These are phyloP conservation scores for Plectus sambesii DNA, from an alignment of 1,140 invertebrate species.

Conservation along the genomic window DNA sequence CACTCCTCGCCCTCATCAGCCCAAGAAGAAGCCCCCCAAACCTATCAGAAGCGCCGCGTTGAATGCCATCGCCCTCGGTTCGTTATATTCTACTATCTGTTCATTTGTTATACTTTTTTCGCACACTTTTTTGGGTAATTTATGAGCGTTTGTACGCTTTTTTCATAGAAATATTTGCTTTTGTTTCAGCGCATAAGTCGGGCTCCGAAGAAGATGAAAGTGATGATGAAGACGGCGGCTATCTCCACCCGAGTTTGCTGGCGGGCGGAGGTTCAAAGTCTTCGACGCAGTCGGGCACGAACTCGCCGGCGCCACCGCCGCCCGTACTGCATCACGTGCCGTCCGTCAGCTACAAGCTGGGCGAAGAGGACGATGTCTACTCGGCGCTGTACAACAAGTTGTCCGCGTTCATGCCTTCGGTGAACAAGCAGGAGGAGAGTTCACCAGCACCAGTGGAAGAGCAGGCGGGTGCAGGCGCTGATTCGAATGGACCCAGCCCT, in stretches of 20 bases:
- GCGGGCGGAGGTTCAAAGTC: no score
- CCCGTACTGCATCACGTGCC: no score
- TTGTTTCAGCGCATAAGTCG: constrained; percentile 20
- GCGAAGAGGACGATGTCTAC: neutral
- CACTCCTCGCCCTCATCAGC: constrained; percentile 37
- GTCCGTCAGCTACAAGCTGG: neutral
- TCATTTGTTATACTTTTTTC: neutral
- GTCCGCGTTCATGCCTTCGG: neutral
- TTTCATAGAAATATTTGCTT: neutral
- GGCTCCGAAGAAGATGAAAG: constrained; percentile 18
- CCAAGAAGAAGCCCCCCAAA: constrained; percentile 10
- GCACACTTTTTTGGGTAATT: constrained; percentile 18
- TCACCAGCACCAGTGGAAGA: no score
- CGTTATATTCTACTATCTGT: neutral
- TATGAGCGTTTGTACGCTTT: neutral
- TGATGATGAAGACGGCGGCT: constrained; percentile 21
- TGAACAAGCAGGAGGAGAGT: no score
- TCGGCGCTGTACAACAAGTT: neutral
- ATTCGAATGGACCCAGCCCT: no score
- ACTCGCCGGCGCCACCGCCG: no score
- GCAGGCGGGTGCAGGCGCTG: no score
- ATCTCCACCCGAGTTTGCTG: constrained; percentile 28
- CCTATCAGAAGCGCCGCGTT: constrained; percentile 6
- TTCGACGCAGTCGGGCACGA: no score
- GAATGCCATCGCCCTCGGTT: constrained; percentile 15